Evolutionary conservation across 2,113 vertebrate genomes (phyloP).

Genomic region (Chlorodrepanis virens): DNA sequence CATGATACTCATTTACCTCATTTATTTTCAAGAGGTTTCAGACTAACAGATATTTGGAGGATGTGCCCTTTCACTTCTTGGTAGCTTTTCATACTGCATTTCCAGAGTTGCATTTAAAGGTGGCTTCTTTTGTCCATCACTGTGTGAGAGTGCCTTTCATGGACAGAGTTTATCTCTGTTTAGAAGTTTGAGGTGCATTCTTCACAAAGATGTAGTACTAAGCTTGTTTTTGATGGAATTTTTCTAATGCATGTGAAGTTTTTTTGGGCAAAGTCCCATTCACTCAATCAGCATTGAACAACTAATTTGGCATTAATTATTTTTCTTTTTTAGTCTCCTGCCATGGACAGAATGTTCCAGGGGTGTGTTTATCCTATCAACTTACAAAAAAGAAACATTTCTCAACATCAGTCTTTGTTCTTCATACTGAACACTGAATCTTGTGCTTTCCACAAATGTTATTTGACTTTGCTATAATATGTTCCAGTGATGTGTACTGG

Average conservation of each 20-base stretch:
- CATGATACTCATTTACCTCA: not conserved
- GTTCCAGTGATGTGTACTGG: not conserved
- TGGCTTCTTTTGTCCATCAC: not conserved
- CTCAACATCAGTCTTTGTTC: not conserved
- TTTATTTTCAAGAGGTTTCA: not conserved
- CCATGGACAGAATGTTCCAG: not conserved
- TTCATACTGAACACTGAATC: not conserved
- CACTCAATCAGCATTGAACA: not conserved
- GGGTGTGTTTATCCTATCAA: not conserved
- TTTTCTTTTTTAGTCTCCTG: not conserved
- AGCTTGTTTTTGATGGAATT: not conserved
- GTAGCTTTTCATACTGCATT: not conserved
- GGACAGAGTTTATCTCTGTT: not conserved
- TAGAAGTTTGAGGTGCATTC: not conserved
- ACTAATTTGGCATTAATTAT: not conserved
- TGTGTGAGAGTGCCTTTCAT: not conserved
- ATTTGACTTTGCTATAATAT: not conserved
- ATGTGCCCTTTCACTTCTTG: not conserved
- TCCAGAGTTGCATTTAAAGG: not conserved
- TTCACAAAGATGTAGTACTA: not conserved
- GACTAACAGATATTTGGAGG: not conserved
- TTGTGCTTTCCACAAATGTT: not conserved
- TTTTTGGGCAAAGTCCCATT: not conserved
- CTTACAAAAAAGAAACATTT: not conserved
- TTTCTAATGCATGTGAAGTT: not conserved